Base-by-base conservation (phyloP, 2,113 vertebrate species). In the Cynopterus brachyotis region DNA sequence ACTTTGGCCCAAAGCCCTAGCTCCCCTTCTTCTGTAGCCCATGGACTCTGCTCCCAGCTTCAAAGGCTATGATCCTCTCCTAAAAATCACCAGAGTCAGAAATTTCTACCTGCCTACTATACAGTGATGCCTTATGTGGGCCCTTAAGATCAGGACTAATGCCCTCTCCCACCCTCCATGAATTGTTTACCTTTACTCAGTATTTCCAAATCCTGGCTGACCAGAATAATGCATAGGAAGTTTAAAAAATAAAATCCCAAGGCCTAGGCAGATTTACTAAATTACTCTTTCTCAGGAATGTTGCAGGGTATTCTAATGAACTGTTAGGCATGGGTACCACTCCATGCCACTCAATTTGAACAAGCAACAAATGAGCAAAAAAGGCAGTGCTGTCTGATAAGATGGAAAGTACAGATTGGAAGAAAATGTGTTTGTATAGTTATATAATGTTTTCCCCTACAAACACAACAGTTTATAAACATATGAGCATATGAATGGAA, bases 381-480 rank as follows among this genome's bases (percentile, higher is more conserved):
- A 42, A 72, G 47, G 42, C 47, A 50, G 28, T 62, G 57, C 94
- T 98, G 92, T 98, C 97, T 92, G 92, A 97, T 97, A 98, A 98
- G 93, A 95, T 97, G 98, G 98, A 98, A 98, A 97, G 96, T 95
- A 91, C n/a, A 45, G 53, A 55, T 22, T 70, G 62, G 87, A 37
- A 60, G 67, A 57, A 66, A 78, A 57, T 67, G 32, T 91, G 59
- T 95, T 90, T 97, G 45, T 78, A 60, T 53, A 90, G 53, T 87
- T 80, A 26, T 30, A 69, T 84, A 67, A 79, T 67, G 79, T 37
- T 86, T 42, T 9, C 67, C 50, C 70, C 81, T 85, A 89, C 28
- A 96, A 97, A 95, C 98, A 95, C 98, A 98, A 98, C 98, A 98
- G 97, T 98, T 98, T 97, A 98, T 98, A 98, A 98, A 98, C 98